Evolutionary conservation across 2,888 invertebrate species (phyloP), one percentile per base, ranked within the genome.

Genomic region (Matsumyia berberina): DNA sequence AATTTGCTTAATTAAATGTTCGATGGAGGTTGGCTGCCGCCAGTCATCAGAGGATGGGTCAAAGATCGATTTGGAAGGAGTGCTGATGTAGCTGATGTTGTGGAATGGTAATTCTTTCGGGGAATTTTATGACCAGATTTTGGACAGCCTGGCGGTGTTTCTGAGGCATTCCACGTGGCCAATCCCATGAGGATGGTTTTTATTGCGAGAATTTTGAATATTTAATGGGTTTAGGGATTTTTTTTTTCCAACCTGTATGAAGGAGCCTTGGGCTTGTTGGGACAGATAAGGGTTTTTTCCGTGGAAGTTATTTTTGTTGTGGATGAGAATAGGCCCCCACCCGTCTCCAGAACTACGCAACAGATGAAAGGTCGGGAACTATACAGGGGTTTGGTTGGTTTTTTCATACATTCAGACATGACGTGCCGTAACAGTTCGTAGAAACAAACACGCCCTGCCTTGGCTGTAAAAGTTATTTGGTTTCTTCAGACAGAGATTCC

Each of bases 1-100:
- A 83, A 74, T 79, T 83, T 83, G 53, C 73, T 73, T 83, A 79
- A 83, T 83, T 83, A 83, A 83, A 78, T 78, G 33, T 70, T 12
- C 31, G 6, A 4, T 17, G 15, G 7, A 35, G 19, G 58, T 24
- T 35, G 33, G 46, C 24, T 24, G 7, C 11, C 0, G 1, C 24
- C 24, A 24, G 24, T 24, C 24, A 4, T 15, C 1, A 19, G 24
- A 19, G 39, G 9, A 17, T n/a, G 15, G 44, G 9, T 37, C 5
- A 24, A 31, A 37, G 57, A 44, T 77, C 62, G 74, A 80, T 74
- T 55, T 12, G 24, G 60, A n/a, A 74, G 80, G 74, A 31, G 80
- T 74, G 62, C 33, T 58, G 46, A 15, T 44, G 0, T 4, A 12
- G 17, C n/a, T 24, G 11, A 66, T 11, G 7, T n/a, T 12, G 19